A percentile compares a stretch with the other conserved stretches of the same genome.
These are phyloP conservation scores for Australoheros scitulus DNA, from an alignment of 2,113 vertebrate species.

Conservation along the genomic window DNA sequence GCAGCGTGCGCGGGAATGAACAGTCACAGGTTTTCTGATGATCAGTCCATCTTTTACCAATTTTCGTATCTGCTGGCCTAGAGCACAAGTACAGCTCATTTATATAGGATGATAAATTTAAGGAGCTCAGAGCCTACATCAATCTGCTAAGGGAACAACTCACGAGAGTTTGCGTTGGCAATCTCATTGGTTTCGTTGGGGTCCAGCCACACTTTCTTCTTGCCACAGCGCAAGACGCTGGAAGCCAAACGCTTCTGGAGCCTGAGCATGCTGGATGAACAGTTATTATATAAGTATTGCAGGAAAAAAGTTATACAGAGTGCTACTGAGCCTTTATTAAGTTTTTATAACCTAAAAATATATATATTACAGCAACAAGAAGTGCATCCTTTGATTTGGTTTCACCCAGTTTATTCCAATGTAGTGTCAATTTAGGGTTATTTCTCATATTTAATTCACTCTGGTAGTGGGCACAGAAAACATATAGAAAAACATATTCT, in stretches of 20 bases:
- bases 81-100: not conserved
- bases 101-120: not conserved
- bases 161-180: conserved; percentile 95
- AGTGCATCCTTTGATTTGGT: not conserved
- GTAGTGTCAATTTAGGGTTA: not conserved
- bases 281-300: not conserved
- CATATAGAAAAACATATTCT: not conserved
- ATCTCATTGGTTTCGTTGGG: conserved; percentile 98
- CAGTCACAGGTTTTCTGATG: conserved; percentile 94
- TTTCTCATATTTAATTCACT: not conserved
- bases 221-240: conserved; percentile 94
- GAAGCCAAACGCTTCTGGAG: conserved; percentile 96
- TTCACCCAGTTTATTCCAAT: not conserved
- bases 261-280: conserved; percentile 86
- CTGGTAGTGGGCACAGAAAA: not conserved
- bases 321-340: not conserved
- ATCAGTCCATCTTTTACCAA: conserved; percentile 96
- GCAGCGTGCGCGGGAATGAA: conserved; percentile 94
- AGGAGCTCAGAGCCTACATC: not conserved
- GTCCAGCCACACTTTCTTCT: conserved; percentile 97
- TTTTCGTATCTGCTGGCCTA: conserved; percentile 95
- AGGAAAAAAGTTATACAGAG: not conserved
- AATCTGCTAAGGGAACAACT: conserved; percentile 13
- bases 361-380: not conserved
- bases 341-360: not conserved